A percentile compares a stretch with the other conserved stretches of the same genome.
Conservation (phyloP, 2,113 vertebrate genomes). For the Oriolus oriolus region DNA sequence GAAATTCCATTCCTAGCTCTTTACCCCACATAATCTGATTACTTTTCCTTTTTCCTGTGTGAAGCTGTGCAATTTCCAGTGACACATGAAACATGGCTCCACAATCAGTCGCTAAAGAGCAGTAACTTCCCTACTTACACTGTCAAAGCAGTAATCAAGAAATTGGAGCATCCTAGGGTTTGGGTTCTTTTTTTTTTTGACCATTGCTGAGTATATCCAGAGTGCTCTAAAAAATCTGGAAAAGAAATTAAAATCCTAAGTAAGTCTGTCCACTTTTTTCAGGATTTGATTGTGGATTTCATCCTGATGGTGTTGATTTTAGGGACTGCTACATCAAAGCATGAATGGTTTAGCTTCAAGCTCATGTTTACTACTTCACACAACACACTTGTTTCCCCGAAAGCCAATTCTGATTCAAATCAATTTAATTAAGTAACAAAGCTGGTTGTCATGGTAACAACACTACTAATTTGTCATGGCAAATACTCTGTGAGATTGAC, state of each 20-base stretch:
- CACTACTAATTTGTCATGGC: constrained; percentile 89
- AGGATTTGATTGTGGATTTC: constrained; percentile 35
- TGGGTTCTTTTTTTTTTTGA: accelerated
- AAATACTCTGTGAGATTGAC: constrained; percentile 86
- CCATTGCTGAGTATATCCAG: neutral
- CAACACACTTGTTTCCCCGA: constrained; percentile 66
- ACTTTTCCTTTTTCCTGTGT: neutral
- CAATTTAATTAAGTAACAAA: constrained; percentile 97
- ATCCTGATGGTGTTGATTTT: constrained; percentile 32
- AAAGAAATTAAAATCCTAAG: neutral
- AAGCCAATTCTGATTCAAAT: constrained; percentile 87
- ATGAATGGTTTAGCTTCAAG: constrained; percentile 61
- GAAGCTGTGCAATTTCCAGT: neutral
- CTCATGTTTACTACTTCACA: constrained; percentile 58
- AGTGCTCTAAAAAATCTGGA: neutral
- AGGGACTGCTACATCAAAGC: constrained; percentile 32
- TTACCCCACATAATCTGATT: neutral
- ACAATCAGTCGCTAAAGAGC: neutral
- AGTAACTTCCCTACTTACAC: neutral
- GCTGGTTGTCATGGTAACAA: constrained; percentile 95
- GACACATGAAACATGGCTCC: neutral
- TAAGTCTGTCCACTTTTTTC: neutral
- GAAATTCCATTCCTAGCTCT: neutral
- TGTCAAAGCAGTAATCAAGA: neutral
- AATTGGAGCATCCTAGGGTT: neutral